phyloP scores from a whole-genome alignment of 2,797 vertebrate genomes.

The Pseudochirops corinnae region DNA sequence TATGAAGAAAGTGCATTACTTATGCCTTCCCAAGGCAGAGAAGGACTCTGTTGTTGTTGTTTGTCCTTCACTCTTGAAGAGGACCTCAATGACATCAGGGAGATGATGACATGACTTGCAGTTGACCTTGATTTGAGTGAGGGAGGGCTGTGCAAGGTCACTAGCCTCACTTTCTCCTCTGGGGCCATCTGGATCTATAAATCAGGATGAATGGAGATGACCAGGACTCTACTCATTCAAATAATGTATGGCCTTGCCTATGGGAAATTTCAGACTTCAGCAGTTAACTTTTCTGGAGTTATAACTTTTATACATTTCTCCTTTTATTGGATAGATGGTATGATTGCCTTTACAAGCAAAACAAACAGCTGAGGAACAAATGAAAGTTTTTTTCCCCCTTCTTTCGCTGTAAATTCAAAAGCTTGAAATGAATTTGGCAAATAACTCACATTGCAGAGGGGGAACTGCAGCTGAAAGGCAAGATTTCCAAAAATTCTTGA shows the following conservation, averaged over 20 bases:
- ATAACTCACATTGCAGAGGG: constrained; percentile 46
- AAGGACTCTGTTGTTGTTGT: constrained; percentile 23
- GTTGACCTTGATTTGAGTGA: no score
- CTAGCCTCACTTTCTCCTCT: no score
- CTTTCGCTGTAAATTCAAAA: constrained; percentile 77
- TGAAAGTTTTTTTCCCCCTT: constrained; percentile 57
- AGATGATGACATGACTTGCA: no score
- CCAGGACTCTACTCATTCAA: constrained; percentile 54
- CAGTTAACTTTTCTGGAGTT: constrained; percentile 55
- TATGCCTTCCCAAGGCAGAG: constrained; percentile 64
- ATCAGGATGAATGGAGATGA: no score
- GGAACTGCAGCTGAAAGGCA: constrained; percentile 44
- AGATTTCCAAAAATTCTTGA: constrained; percentile 72
- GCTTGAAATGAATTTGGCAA: constrained; percentile 69
- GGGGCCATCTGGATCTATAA: no score
- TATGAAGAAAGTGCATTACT: neutral
- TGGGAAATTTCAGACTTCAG: constrained; percentile 44
- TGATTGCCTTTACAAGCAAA: constrained; percentile 75
- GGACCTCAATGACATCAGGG: no score
- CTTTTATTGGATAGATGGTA: constrained; percentile 72
- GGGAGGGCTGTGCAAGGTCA: no score
- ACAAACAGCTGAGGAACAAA: constrained; percentile 65
- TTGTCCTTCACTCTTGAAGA: no score
- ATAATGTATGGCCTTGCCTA: constrained; percentile 37
- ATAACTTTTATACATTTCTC: constrained; percentile 63